These are phyloP conservation scores for Xenopus petersii DNA, from an alignment of 2,797 vertebrate species.

Conservation along the genomic window DNA sequence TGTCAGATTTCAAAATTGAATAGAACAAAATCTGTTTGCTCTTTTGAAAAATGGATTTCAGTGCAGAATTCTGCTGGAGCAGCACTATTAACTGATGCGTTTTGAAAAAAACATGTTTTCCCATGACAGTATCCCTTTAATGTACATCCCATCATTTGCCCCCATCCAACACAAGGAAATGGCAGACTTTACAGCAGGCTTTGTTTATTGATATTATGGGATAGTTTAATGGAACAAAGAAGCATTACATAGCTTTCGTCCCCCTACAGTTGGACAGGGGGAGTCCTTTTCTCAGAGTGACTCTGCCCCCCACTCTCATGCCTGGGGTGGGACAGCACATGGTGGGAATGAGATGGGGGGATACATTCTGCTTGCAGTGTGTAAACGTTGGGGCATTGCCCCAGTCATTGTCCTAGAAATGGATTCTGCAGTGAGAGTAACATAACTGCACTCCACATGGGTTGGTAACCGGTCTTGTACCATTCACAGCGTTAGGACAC, in stretches of 20 bases:
- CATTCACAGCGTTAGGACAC: too few species aligned
- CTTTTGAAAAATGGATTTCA: too few species aligned
- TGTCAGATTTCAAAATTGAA: too few species aligned
- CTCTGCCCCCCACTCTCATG: conserved; percentile 17
- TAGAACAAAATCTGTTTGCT: too few species aligned
- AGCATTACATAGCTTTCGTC: conserved; percentile 18
- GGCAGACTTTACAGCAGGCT: conserved; percentile 60
- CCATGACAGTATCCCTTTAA: too few species aligned
- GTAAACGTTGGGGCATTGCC: conserved; percentile 69
- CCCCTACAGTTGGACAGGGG: background rate
- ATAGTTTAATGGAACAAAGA: conserved; percentile 67
- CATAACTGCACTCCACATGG: too few species aligned
- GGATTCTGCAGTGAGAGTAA: background rate
- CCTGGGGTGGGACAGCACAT: conserved; percentile 6
- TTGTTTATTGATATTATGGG: conserved; percentile 75
- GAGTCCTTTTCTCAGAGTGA: background rate
- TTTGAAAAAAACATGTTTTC: too few species aligned
- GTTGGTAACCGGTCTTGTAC: too few species aligned
- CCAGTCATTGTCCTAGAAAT: background rate
- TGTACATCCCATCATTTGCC: too few species aligned
- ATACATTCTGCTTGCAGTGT: conserved; percentile 77
- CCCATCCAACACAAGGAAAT: too few species aligned
- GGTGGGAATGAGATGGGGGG: conserved; percentile 31
- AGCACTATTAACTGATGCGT: too few species aligned
- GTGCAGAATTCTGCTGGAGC: too few species aligned